Conservation (phyloP, 2,888 invertebrate genomes). For the Apotomis capreana region DNA sequence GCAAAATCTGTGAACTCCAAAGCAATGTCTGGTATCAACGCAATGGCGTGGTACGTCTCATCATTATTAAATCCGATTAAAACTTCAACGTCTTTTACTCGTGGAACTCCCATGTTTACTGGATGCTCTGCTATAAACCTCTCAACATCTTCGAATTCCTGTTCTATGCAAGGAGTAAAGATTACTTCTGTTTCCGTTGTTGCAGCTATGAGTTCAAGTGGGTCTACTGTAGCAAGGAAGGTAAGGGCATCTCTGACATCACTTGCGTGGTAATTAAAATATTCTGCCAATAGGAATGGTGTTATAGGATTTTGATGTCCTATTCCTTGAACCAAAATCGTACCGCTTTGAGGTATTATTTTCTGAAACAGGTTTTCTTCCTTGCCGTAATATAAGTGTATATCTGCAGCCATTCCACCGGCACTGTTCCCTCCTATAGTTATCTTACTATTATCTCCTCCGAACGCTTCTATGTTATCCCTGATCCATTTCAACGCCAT, state of each 20-base stretch:
- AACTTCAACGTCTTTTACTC: slow-evolving; percentile 33
- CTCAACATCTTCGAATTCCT: slow-evolving; percentile 30
- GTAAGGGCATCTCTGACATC: slow-evolving; percentile 25
- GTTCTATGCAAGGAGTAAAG: slow-evolving; percentile 39
- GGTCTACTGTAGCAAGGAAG: slow-evolving; percentile 16
- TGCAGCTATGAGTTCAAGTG: slow-evolving; percentile 28
- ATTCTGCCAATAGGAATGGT: slow-evolving; percentile 31
- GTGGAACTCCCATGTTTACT: slow-evolving; percentile 9
- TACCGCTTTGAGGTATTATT: slow-evolving; percentile 36
- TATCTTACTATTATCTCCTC: slow-evolving; percentile 60
- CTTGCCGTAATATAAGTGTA: slow-evolving; percentile 1
- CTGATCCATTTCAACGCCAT: slow-evolving; percentile 64
- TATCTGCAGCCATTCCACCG: slow-evolving; percentile 57
- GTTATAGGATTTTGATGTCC: neutral
- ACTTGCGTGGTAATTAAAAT: slow-evolving; percentile 13
- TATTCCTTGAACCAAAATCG: neutral
- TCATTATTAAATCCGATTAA: slow-evolving; percentile 38
- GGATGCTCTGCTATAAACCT: slow-evolving; percentile 30
- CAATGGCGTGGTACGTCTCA: neutral
- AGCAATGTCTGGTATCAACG: neutral
- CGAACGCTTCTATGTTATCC: slow-evolving; percentile 62
- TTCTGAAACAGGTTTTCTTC: slow-evolving; percentile 23
- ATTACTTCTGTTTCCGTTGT: neutral
- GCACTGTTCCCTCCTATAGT: slow-evolving; percentile 66
- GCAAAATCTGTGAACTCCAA: slow-evolving; percentile 29